phyloP scores from a whole-genome alignment of 1,140 invertebrate species.

The Chionoecetes opilio region DNA sequence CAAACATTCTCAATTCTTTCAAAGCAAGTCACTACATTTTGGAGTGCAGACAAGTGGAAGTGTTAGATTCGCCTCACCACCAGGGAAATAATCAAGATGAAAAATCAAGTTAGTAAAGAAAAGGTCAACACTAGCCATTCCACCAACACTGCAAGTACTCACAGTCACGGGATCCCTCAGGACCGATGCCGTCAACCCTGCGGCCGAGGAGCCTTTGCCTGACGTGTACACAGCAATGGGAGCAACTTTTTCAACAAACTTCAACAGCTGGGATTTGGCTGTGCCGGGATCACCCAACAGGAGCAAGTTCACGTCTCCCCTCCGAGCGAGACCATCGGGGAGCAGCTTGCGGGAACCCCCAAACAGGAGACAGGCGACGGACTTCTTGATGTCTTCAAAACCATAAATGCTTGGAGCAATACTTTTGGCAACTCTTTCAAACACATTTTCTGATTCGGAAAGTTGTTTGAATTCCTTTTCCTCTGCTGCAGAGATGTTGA shows the following conservation, averaged over 20 bases:
- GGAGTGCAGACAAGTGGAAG: too few species aligned
- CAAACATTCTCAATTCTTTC: too few species aligned
- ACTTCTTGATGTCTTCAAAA: conserved; percentile 97
- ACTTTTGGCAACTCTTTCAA: conserved; percentile 94
- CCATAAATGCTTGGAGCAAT: conserved; percentile 99
- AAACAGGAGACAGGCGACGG: conserved; percentile 97
- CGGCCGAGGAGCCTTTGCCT: conserved; percentile 99
- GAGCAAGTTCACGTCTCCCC: conserved; percentile 98
- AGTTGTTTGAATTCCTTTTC: conserved; percentile 96
- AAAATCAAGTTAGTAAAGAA: too few species aligned
- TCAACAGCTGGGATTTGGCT: conserved; percentile 98
- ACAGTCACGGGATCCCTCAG: conserved; percentile 96
- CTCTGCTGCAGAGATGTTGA: conserved; percentile 88
- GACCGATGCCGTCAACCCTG: conserved; percentile 99
- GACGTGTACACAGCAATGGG: conserved; percentile 99
- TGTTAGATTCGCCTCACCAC: too few species aligned
- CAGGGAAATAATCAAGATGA: too few species aligned
- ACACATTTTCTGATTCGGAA: conserved; percentile 93
- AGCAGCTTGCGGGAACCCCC: conserved; percentile 94
- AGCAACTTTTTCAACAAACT: conserved; percentile 98
- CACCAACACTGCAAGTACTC: conserved; percentile 82
- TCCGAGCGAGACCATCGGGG: conserved; percentile 96
- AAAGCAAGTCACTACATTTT: too few species aligned
- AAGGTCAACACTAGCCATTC: too few species aligned
- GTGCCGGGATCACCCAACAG: conserved; percentile 99